Conservation (phyloP, 2,113 vertebrate genomes). For the Struthio camelus region DNA sequence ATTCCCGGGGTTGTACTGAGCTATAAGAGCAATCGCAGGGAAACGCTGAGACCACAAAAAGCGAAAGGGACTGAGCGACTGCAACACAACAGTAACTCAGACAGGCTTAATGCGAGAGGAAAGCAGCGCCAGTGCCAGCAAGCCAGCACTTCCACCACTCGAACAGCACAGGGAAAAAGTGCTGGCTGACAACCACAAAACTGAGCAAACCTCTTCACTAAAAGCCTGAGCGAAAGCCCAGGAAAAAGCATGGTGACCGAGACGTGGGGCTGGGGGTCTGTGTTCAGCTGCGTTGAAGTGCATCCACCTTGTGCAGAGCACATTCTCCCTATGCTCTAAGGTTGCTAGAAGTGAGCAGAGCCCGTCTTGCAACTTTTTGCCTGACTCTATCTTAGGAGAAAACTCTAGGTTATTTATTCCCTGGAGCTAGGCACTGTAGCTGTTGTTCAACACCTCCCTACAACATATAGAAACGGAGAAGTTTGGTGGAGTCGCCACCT, state of each 20-base stretch:
- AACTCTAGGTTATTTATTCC: not conserved
- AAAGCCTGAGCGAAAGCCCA: not conserved
- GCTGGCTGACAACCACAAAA: not conserved
- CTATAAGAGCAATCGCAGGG: constrained; percentile 31
- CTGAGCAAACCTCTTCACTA: constrained; percentile 30
- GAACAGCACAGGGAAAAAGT: not conserved
- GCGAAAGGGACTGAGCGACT: constrained; percentile 30
- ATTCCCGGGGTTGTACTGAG: constrained; percentile 12
- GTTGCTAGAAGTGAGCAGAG: not conserved
- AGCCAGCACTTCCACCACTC: constrained; percentile 29
- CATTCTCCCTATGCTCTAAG: not conserved
- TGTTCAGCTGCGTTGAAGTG: not conserved
- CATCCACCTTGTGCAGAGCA: fast-evolving
- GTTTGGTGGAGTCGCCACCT: not conserved
- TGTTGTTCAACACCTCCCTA: not conserved
- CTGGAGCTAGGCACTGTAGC: not conserved
- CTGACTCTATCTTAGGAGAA: not conserved
- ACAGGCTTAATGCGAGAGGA: constrained; percentile 68
- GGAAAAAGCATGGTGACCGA: not conserved
- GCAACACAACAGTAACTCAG: constrained; percentile 65
- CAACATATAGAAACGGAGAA: not conserved
- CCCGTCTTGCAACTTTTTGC: not conserved
- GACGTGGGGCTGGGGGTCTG: not conserved
- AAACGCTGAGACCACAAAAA: constrained; percentile 76
- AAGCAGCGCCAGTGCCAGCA: constrained; percentile 49